phyloP scores from a whole-genome alignment of 2,797 vertebrate genomes.

The Brotula barbata region DNA sequence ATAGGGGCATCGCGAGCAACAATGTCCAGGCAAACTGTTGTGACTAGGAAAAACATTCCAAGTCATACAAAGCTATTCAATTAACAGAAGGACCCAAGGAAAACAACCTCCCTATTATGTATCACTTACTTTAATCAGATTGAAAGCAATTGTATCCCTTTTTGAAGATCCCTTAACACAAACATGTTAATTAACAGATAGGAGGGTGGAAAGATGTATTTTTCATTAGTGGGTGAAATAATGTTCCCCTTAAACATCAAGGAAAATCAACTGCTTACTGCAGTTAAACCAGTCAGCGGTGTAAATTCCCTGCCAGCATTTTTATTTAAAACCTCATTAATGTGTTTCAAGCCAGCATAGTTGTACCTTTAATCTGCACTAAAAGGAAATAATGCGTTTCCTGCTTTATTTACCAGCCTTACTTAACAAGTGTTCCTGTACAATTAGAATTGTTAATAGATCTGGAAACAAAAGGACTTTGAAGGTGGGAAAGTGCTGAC shows the following conservation, averaged over 20 bases:
- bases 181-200: conserved; percentile 85
- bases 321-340: conserved; percentile 83
- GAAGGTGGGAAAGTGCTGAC: conserved; percentile 99
- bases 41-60: conserved; percentile 81
- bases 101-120: conserved; percentile 82
- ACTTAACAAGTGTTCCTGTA: conserved; percentile 98
- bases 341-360: conserved; percentile 77
- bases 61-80: conserved; percentile 83
- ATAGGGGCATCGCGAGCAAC: conserved; percentile 78
- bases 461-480: conserved; percentile 99
- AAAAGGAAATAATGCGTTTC: conserved; percentile 97
- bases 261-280: conserved; percentile 77
- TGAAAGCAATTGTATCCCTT: conserved; percentile 78
- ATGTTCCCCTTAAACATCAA: conserved; percentile 79
- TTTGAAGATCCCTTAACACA: conserved; percentile 78
- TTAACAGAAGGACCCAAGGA: conserved; percentile 82
- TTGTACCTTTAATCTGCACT: conserved; percentile 91
- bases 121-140: conserved; percentile 86
- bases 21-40: conserved; percentile 73
- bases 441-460: conserved; percentile 99
- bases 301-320: conserved; percentile 79
- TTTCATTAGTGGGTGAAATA: conserved; percentile 80
- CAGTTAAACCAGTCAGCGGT: conserved; percentile 77
- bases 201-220: conserved; percentile 81
- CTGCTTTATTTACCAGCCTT: conserved; percentile 97